Percentiles rank a stretch among this genome's conserved stretches.
Conservation (phyloP, 2,797 vertebrate species). For the Petrocephalus sullivani region DNA sequence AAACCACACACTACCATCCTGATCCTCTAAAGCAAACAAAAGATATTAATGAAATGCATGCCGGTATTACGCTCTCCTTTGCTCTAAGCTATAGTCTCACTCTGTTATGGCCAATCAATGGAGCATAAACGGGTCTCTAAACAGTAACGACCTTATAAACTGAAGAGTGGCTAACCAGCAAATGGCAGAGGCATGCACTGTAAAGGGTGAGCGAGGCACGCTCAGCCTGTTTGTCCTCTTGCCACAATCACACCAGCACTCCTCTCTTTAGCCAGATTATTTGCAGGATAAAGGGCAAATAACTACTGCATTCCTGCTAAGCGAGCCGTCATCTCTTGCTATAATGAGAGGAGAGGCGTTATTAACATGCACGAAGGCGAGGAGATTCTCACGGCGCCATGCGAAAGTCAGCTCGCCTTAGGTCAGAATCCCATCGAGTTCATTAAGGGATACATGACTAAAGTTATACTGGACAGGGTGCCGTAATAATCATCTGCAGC, state of each 20-base stretch:
- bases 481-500: neutral
- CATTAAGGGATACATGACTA: neutral
- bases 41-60: conserved; percentile 39
- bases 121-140: conserved; percentile 52
- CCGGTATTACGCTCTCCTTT: conserved; percentile 37
- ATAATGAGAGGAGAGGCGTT: neutral
- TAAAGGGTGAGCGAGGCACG: conserved; percentile 9
- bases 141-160: conserved; percentile 45
- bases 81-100: conserved; percentile 41
- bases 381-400: neutral
- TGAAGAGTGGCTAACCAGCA: conserved; percentile 55
- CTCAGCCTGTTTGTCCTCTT: neutral
- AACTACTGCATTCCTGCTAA: neutral
- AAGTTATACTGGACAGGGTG: neutral
- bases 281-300: neutral
- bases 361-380: neutral
- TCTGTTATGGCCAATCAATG: conserved; percentile 57
- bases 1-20: conserved; percentile 40
- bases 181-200: conserved; percentile 45
- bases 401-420: neutral
- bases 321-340: neutral
- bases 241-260: neutral
- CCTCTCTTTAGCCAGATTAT: neutral
- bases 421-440: neutral
- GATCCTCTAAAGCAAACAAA: conserved; percentile 39